These are phyloP conservation scores for Herminia tarsipennalis DNA, from an alignment of 2,888 invertebrate genomes.

Conservation along the genomic window DNA sequence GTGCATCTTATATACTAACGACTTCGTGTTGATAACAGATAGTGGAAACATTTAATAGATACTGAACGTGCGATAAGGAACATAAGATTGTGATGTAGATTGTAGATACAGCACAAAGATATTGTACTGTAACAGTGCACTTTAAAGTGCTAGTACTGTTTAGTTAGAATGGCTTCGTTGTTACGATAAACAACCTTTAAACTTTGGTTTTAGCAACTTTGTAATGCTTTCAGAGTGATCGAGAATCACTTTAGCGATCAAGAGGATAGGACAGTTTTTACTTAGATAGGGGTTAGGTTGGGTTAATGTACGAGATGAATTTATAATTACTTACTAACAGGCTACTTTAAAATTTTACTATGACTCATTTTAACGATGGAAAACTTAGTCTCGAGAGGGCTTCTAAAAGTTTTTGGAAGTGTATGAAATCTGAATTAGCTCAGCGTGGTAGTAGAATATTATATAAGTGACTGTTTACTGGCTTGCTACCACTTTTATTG, in stretches of 20 bases:
- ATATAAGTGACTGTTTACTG: no score
- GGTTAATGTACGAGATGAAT: not conserved
- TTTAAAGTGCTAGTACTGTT: constrained; percentile 9
- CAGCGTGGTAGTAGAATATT: no score
- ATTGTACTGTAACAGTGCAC: not conserved
- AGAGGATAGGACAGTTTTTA: not conserved
- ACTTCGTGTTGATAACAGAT: no score
- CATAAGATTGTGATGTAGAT: no score
- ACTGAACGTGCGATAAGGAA: no score
- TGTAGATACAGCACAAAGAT: no score
- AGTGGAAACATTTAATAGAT: no score
- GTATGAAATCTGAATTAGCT: no score
- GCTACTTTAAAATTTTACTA: not conserved
- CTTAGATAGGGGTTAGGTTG: not conserved
- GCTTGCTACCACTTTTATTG: no score
- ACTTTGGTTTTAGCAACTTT: constrained; percentile 16
- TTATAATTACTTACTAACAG: not conserved
- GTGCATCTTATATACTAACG: no score
- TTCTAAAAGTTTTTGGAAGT: constrained; percentile 2
- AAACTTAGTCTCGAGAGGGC: not conserved
- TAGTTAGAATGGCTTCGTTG: constrained; percentile 7
- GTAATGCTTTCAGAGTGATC: constrained; percentile 3
- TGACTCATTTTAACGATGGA: constrained; percentile 1
- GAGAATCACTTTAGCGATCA: constrained; percentile 2
- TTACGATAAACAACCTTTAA: constrained; percentile 10